Conservation (phyloP, 2,888 invertebrate genomes). For the Anthophora plumipes region DNA sequence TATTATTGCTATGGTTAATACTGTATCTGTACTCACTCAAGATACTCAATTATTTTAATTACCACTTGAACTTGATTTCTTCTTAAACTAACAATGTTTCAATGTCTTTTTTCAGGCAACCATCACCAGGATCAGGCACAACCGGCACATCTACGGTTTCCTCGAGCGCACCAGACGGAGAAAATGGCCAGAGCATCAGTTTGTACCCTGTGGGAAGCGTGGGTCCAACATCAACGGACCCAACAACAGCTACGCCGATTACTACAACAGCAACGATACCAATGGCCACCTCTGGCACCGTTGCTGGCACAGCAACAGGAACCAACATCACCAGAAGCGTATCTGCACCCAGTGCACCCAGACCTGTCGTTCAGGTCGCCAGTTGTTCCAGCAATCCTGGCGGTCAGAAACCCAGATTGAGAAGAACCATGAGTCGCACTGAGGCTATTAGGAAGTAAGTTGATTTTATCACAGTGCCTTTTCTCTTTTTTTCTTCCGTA, state of each 20-base stretch:
- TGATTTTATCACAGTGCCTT: no score
- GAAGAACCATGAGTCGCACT: conserved; percentile 84
- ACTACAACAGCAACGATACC: conserved; percentile 63
- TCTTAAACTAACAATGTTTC: not conserved
- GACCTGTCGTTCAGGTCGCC: conserved; percentile 78
- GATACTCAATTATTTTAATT: not conserved
- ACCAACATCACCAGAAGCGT: conserved; percentile 78
- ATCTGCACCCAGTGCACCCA: conserved; percentile 79
- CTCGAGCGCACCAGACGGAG: conserved; percentile 78
- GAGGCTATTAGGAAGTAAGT: conserved; percentile 84
- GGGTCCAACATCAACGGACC: conserved; percentile 65
- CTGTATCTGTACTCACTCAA: conserved; percentile 2
- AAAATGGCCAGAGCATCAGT: conserved; percentile 76
- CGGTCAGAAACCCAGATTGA: conserved; percentile 85
- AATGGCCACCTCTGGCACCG: conserved; percentile 41
- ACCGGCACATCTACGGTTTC: conserved; percentile 81
- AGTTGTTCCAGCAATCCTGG: conserved; percentile 80
- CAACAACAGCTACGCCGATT: conserved; percentile 72
- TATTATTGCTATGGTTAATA: no score
- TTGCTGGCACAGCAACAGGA: conserved; percentile 56
- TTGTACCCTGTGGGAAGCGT: conserved; percentile 79
- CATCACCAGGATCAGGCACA: conserved; percentile 84
- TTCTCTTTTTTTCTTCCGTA: no score
- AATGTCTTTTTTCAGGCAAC: conserved; percentile 78
- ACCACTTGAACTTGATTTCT: not conserved